Percentiles rank a stretch among this genome's conserved stretches.
Evolutionary conservation across 2,797 vertebrate species (phyloP).

Genomic region (Chiroxiphia lanceolata): DNA sequence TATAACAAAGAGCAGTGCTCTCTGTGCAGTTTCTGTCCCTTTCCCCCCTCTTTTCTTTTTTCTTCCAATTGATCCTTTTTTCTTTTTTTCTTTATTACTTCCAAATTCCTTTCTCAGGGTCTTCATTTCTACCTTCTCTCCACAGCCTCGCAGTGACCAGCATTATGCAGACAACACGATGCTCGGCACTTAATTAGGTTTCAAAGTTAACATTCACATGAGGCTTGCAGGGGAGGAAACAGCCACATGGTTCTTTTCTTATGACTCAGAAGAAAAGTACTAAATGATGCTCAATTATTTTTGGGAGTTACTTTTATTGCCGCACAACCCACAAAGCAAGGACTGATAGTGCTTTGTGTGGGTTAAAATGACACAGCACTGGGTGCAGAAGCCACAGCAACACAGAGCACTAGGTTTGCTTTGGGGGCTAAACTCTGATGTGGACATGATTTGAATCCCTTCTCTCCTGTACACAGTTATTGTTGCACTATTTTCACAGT

Average conservation of each 20-base stretch:
- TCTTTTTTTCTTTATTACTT: background rate
- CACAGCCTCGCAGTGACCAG: background rate
- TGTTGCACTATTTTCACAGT: background rate
- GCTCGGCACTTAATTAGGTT: background rate
- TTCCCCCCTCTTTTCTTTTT: background rate
- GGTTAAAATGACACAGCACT: background rate
- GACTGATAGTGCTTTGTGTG: background rate
- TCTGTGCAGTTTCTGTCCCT: background rate
- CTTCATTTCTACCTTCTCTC: background rate
- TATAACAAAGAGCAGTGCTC: background rate
- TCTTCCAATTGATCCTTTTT: background rate
- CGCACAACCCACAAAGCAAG: background rate
- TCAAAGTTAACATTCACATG: background rate
- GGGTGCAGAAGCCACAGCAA: background rate
- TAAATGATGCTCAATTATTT: slow-evolving; percentile 12
- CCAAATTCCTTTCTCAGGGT: background rate
- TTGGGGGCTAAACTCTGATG: background rate
- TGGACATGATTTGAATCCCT: background rate
- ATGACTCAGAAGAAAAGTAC: slow-evolving; percentile 47
- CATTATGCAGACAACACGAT: background rate
- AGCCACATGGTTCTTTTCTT: background rate
- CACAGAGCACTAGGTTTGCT: background rate
- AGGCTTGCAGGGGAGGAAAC: slow-evolving; percentile 4
- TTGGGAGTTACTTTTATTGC: background rate
- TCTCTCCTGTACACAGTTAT: background rate